Evolutionary conservation across 2,113 vertebrate species (phyloP).

Genomic region (Pseudois nayaur): DNA sequence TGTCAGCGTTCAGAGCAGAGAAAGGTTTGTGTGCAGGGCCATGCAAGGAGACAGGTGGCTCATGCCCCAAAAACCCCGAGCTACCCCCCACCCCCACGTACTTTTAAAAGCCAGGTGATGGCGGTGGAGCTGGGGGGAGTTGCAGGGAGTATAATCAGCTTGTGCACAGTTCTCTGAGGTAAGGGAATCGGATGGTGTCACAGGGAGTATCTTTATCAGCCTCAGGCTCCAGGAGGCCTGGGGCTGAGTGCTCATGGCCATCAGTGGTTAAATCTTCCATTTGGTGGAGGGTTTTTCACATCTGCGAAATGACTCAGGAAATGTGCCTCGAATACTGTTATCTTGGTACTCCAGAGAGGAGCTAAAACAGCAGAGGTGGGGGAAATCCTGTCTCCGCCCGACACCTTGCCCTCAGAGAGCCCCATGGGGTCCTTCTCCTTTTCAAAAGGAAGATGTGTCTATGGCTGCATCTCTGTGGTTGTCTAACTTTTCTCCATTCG

Average conservation of each 20-base stretch:
- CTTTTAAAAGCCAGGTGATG: neutral
- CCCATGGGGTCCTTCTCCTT: neutral
- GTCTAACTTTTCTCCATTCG: neutral
- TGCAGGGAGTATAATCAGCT: neutral
- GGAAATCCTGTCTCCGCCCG: neutral
- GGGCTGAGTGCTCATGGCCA: neutral
- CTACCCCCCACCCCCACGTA: neutral
- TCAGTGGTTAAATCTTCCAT: neutral
- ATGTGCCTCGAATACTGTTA: neutral
- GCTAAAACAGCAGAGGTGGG: neutral
- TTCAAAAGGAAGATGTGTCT: too few species aligned
- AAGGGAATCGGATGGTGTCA: neutral
- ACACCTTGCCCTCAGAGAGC: neutral
- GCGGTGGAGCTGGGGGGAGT: neutral
- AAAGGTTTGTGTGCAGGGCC: neutral
- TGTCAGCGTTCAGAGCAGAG: neutral
- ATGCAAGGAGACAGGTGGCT: neutral
- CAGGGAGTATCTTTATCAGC: neutral
- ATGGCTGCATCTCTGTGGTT: fast-evolving
- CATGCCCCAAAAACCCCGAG: neutral
- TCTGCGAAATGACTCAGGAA: neutral
- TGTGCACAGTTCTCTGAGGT: neutral
- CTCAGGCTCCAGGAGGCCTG: neutral
- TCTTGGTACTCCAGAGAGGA: neutral
- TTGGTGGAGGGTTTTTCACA: neutral